Base-by-base conservation (phyloP, 2,888 invertebrate genomes). In the Leptothorax acervorum region DNA sequence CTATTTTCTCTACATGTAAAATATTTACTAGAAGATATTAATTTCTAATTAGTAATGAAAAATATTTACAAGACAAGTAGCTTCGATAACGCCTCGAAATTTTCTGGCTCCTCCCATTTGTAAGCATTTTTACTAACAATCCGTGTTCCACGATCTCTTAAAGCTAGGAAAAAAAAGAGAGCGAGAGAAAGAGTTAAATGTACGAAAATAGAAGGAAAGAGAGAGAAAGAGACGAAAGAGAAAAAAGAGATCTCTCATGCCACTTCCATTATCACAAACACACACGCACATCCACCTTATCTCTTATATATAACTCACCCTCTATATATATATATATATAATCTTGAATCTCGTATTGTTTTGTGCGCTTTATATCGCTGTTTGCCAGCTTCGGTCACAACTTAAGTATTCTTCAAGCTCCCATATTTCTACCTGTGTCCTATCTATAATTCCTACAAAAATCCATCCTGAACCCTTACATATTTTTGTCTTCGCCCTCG, bases 361-460 rank as follows among this genome's bases (percentile, higher is more conserved):
- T 93, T 90, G 91, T 91, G 90, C 93, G 90, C 93, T 93, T 87
- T 92, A 91, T 91, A 92, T 90, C 92, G 92, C 90, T 93, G 92
- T 93, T 92, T 93, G 90, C 89, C 93, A 93, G 93, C 93, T 92
- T 93, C 92, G 93, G 92, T 93, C 93, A 92, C 90, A 87, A 92
- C 86, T 91, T 90, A 90, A 91, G 85, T 92, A 90, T 86, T 91
- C 89, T 90, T 89, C 85, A 81, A 89, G 81, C 84, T 88, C 89
- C 86, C 85, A 78, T 82, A 74, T 87, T 79, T 82, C 71, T 55
- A 85, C 51, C 65, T 42, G 48, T 42, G 48, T 85, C 83, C 55
- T 63, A 55, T 79, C 71, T 55, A 57, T 45, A 48, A 65, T 84
- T 62, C 15, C 12, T 60, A 66, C 60, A 28, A 31, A 35, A 18